A percentile compares a stretch with the other conserved stretches of the same genome.
These are phyloP conservation scores for Cenopis cana DNA, from an alignment of 2,888 invertebrate species.

Conservation along the genomic window DNA sequence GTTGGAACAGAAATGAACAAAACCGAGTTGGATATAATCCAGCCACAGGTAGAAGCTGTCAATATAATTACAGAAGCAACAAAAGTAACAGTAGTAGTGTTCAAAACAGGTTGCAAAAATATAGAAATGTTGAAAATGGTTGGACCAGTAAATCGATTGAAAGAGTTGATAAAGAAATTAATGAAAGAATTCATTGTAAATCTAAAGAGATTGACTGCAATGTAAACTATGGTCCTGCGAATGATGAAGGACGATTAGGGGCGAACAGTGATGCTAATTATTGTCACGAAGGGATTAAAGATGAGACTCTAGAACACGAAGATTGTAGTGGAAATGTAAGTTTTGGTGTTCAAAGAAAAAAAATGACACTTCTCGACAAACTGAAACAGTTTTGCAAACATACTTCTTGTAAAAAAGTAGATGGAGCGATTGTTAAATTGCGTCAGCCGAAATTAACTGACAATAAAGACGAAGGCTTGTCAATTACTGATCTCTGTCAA, in stretches of 20 bases:
- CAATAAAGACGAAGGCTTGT: neutral
- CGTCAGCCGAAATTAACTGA: constrained; percentile 3
- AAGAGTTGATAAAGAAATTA: neutral
- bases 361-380: neutral
- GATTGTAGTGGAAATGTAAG: neutral
- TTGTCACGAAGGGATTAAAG: neutral
- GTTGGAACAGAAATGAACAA: neutral
- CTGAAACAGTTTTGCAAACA: neutral
- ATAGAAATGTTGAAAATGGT: neutral
- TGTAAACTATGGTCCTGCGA: neutral
- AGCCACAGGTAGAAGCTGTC: neutral
- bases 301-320: neutral
- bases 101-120: neutral
- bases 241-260: neutral
- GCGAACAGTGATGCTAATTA: neutral
- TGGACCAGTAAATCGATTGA: neutral
- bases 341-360: neutral
- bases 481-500: neutral
- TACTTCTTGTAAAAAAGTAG: neutral
- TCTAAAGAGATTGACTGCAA: neutral
- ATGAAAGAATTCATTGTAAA: neutral
- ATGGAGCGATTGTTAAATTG: neutral
- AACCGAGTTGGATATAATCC: neutral
- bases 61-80: neutral
- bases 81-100: neutral